Evolutionary conservation across 2,113 vertebrate genomes (phyloP).

Genomic region (Tamias sibiricus): DNA sequence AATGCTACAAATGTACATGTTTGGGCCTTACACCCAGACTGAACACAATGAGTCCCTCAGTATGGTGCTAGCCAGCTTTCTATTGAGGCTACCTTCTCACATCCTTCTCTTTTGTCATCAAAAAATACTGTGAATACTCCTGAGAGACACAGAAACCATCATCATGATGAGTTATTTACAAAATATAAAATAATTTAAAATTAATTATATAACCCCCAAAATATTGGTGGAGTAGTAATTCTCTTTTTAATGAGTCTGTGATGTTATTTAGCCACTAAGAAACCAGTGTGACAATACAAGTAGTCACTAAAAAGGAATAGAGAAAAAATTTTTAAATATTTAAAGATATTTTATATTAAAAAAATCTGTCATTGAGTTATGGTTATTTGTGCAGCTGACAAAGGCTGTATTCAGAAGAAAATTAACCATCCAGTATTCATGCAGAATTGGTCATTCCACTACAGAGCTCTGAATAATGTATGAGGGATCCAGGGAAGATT

Average conservation of each 20-base stretch:
- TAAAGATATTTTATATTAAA: not conserved
- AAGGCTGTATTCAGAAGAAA: constrained; percentile 53
- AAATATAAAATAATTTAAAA: constrained; percentile 34
- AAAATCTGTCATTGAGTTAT: constrained; percentile 59
- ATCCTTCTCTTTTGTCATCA: constrained; percentile 8
- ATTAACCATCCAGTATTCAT: constrained; percentile 69
- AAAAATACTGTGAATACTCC: not conserved
- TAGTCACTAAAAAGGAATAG: constrained; percentile 47
- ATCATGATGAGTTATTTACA: not conserved
- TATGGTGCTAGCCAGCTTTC: not conserved
- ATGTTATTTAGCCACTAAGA: constrained; percentile 64
- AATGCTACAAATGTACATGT: not conserved
- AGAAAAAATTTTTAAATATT: not conserved
- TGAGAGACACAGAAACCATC: not conserved
- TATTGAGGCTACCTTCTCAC: not conserved
- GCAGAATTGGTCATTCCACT: constrained; percentile 60
- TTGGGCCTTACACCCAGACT: not conserved
- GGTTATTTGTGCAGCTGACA: constrained; percentile 56
- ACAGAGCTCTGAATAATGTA: constrained; percentile 65
- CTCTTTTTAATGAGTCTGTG: not conserved
- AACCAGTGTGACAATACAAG: constrained; percentile 61
- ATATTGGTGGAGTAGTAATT: not conserved
- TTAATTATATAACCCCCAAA: not conserved
- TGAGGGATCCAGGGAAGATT: constrained; percentile 66
- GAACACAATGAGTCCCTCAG: not conserved